Percentiles rank a stretch among this genome's conserved stretches.
Evolutionary conservation across 1,140 invertebrate genomes (phyloP).

Genomic region (Bombus soroeensis): DNA sequence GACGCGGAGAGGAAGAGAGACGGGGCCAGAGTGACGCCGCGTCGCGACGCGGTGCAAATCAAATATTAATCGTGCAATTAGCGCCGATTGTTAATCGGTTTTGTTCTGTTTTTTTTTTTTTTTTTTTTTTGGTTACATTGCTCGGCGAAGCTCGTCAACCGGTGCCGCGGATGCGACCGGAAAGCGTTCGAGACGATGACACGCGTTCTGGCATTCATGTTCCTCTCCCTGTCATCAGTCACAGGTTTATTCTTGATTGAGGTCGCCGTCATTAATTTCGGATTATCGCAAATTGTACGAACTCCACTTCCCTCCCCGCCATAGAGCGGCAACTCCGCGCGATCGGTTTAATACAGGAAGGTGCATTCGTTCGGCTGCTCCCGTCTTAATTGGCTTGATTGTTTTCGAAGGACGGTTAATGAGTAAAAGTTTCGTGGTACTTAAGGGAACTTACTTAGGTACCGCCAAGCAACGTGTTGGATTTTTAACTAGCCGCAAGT

Average conservation of each 20-base stretch:
- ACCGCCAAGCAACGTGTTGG: not conserved
- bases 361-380: not conserved
- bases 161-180: not conserved
- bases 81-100: constrained; percentile 78
- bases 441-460: not conserved
- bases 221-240: constrained; percentile 69
- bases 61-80: constrained; percentile 81
- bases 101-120: constrained; percentile 67
- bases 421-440: not conserved
- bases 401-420: constrained; percentile 14
- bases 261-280: constrained; percentile 72
- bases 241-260: constrained; percentile 60
- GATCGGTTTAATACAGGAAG: not conserved
- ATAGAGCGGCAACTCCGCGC: not conserved
- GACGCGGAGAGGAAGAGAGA: not conserved
- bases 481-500: constrained; percentile 1
- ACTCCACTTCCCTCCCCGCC: not conserved
- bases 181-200: constrained; percentile 35
- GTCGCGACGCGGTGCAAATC: constrained; percentile 68
- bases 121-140: constrained; percentile 50
- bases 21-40: not conserved
- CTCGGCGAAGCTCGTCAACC: constrained; percentile 39
- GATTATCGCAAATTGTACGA: constrained; percentile 67
- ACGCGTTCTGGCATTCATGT: constrained; percentile 42
- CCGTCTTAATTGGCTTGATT: constrained; percentile 17